Evolutionary conservation across 2,888 invertebrate species (phyloP), one percentile per base, ranked within the genome.

Genomic region (Lypha dubia): DNA sequence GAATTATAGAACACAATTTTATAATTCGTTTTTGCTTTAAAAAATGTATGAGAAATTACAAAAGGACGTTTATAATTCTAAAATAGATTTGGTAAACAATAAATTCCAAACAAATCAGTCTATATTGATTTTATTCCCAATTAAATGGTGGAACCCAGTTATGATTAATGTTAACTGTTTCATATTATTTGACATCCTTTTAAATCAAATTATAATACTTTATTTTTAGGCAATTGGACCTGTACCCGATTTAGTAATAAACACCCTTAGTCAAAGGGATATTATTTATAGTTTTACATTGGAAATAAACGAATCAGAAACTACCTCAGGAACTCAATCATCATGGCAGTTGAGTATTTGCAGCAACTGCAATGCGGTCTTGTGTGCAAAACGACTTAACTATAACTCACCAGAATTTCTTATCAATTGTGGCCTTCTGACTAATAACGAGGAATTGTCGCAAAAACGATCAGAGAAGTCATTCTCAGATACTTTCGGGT

Each of bases 401-500:
- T 28, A 15, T n/a, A 67, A 44, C 63, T 51, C 83, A 41, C 87
- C 86, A 71, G 79, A 87, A 75, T 91, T 88, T 88, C 87, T 92
- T 76, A 87, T 92, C 24, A 91, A 91, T 86, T 87, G 88, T 74
- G 86, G 88, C 65, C 88, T 92, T 81, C 60, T 90, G 65, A 94
- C 93, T 84, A 94, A 93, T 89, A 91, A 93, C 86, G 94, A 94
- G 83, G 93, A 94, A 88, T 93, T 96, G 87, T 92, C 93, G 58
- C 93, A 93, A 88, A 92, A 95, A 86, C 95, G 94, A 89, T 93
- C 93, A 83, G 94, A 94, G 88, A 94, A 94, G 85, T 93, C 94
- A 86, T 96, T 94, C 91, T 97, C 97, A 71, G 93, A 94, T 85
- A 94, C 95, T 65, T 97, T 96, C 91, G 94, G 95, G 88, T 93